Conservation (phyloP, 1,140 invertebrate genomes). For the Bombus pyrosoma region DNA sequence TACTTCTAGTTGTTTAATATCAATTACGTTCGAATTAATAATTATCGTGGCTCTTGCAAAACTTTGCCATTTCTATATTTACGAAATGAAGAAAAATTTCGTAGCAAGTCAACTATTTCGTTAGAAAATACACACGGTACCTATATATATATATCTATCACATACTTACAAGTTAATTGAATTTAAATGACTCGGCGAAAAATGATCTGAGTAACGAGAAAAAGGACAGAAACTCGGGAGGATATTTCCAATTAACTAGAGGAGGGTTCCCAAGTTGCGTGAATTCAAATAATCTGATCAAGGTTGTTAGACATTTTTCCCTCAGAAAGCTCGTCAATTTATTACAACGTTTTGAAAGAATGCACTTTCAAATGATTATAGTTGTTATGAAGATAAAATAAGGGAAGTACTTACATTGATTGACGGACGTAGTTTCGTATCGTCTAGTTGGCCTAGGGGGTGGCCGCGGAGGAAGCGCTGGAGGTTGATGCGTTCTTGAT, state of each 20-base stretch:
- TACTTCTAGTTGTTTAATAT: not conserved
- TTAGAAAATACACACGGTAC: no score
- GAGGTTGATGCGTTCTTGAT: conserved; percentile 79
- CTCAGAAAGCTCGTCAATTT: not conserved
- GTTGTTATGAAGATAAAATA: not conserved
- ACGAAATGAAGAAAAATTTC: not conserved
- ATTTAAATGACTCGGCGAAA: no score
- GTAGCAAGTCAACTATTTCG: no score
- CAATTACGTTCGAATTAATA: no score
- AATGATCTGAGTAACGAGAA: not conserved
- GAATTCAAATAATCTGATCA: not conserved
- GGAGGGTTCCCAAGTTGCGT: not conserved
- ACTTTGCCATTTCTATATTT: not conserved
- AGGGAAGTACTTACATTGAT: conserved; percentile 74
- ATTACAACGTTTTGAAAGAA: not conserved
- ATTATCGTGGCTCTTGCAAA: not conserved
- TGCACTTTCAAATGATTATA: not conserved
- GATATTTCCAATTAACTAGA: not conserved
- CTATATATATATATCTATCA: no score
- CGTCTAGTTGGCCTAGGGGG: conserved; percentile 77
- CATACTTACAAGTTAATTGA: no score
- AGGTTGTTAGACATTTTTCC: not conserved
- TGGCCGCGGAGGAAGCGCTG: conserved; percentile 78
- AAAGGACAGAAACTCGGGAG: not conserved
- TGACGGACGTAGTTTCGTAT: conserved; percentile 73